Conservation (phyloP, 1,140 invertebrate species). For the Hycleus phaleratus region DNA sequence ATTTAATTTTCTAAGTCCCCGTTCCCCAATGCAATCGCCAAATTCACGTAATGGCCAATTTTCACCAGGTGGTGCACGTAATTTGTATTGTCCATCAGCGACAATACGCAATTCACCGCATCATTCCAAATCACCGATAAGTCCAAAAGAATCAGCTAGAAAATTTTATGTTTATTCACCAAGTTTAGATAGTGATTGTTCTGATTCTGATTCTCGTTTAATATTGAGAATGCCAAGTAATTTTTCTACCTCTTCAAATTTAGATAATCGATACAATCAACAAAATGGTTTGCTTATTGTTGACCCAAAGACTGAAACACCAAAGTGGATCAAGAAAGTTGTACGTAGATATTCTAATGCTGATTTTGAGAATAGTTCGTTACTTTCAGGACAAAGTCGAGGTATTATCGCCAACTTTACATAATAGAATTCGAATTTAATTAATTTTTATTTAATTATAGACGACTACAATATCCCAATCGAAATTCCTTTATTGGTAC, state of each 20-base stretch:
- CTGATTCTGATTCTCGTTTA: slow-evolving; percentile 36
- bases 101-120: slow-evolving; percentile 32
- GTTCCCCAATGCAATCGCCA: slow-evolving; percentile 39
- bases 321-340: slow-evolving; percentile 40
- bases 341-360: slow-evolving; percentile 38
- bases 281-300: slow-evolving; percentile 36
- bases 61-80: slow-evolving; percentile 30
- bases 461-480: slow-evolving; percentile 40
- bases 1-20: slow-evolving; percentile 36
- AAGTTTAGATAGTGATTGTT: slow-evolving; percentile 37
- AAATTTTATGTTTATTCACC: slow-evolving; percentile 40
- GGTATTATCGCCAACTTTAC: slow-evolving; percentile 22
- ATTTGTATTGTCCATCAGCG: slow-evolving; percentile 34
- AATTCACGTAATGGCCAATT: slow-evolving; percentile 36
- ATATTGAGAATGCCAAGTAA: slow-evolving; percentile 32
- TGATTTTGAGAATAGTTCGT: slow-evolving; percentile 40
- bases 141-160: slow-evolving; percentile 34
- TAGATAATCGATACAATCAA: slow-evolving; percentile 12
- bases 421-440: too few species aligned
- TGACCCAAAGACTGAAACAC: slow-evolving; percentile 32
- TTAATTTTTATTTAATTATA: slow-evolving; percentile 21
- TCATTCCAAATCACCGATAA: slow-evolving; percentile 39
- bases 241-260: slow-evolving; percentile 15
- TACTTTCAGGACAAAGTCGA: slow-evolving; percentile 38
- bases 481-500: slow-evolving; percentile 38